A percentile compares a stretch with the other conserved stretches of the same genome.
Evolutionary conservation across 1,140 invertebrate species (phyloP).

Genomic region (Psilanteris sp.): DNA sequence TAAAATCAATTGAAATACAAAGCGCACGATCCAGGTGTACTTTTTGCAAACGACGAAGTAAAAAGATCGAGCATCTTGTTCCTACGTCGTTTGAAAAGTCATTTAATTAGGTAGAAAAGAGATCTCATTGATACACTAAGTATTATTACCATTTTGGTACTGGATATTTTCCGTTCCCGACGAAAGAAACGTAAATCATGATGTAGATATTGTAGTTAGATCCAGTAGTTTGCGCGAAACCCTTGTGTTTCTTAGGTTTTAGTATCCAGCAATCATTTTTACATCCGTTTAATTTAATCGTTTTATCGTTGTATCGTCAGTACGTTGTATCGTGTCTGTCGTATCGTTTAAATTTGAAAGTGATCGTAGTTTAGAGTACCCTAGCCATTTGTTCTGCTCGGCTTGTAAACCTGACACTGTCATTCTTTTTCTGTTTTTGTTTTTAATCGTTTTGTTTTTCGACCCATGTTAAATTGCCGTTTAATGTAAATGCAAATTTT

Average conservation of each 20-base stretch:
- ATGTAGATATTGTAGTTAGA: constrained; percentile 18
- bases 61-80: neutral
- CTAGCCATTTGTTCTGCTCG: constrained; percentile 49
- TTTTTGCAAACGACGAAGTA: constrained; percentile 4
- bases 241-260: constrained; percentile 20
- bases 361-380: constrained; percentile 47
- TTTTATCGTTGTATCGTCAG: constrained; percentile 43
- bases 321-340: constrained; percentile 49
- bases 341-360: constrained; percentile 47
- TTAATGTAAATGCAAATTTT: too few species aligned
- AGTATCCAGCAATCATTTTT: constrained; percentile 14
- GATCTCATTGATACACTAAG: too few species aligned
- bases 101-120: constrained; percentile 8
- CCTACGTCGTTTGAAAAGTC: neutral
- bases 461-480: too few species aligned
- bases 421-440: neutral
- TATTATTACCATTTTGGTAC: too few species aligned
- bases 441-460: constrained; percentile 1
- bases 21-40: constrained; percentile 3
- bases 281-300: constrained; percentile 19
- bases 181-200: constrained; percentile 5
- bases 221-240: constrained; percentile 34
- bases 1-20: too few species aligned
- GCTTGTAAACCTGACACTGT: constrained; percentile 47
- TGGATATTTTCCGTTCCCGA: constrained; percentile 7